Evolutionary conservation across 2,113 vertebrate genomes (phyloP).

Genomic region (Phalacrocorax carbo): DNA sequence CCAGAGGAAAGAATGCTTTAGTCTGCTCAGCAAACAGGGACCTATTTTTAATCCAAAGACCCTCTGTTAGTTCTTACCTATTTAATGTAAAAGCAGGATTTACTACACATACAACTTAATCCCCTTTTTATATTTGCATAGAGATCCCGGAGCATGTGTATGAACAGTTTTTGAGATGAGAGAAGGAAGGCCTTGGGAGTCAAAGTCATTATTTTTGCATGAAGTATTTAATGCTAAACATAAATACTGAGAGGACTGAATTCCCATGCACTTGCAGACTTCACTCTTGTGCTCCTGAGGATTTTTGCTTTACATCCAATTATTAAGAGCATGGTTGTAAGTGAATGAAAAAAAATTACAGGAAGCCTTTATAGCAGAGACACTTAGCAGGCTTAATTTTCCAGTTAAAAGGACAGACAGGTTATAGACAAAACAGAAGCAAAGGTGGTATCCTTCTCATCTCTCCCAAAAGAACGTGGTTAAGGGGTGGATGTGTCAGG

Average conservation of each 20-base stretch:
- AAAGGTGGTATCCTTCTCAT: background rate
- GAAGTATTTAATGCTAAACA: conserved; percentile 52
- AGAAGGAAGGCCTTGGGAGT: background rate
- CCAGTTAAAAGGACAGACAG: background rate
- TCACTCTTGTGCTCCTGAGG: conserved; percentile 2
- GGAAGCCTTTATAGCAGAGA: background rate
- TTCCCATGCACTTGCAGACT: background rate
- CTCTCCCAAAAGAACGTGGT: background rate
- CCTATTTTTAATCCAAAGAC: conserved; percentile 33
- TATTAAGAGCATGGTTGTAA: background rate
- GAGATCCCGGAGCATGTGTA: background rate
- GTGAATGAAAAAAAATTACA: background rate
- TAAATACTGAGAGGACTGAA: conserved; percentile 40
- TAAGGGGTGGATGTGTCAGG: background rate
- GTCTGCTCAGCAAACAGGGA: background rate
- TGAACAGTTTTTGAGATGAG: conserved; percentile 41
- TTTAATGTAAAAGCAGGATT: conserved; percentile 23
- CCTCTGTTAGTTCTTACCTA: background rate
- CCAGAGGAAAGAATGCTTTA: background rate
- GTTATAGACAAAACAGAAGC: background rate
- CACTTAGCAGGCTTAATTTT: background rate
- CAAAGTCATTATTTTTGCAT: conserved; percentile 57
- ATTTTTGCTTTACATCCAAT: background rate
- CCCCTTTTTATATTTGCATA: conserved; percentile 5
- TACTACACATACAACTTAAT: conserved; percentile 15